Evolutionary conservation across 1,140 invertebrate genomes (phyloP), one percentile per base, ranked within the genome.

Genomic region (Atta colombica): DNA sequence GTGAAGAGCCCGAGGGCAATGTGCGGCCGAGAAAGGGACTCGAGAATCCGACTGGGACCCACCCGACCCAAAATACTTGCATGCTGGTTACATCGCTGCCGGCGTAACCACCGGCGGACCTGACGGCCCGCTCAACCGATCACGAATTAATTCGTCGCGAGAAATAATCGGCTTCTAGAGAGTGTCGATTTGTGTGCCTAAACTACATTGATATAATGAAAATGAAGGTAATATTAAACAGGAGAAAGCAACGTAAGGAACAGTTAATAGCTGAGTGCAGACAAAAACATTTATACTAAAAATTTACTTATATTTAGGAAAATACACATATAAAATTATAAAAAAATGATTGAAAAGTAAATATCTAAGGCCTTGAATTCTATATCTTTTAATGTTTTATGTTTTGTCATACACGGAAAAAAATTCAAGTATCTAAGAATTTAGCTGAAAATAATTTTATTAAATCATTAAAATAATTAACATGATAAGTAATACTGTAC

Each of bases 1-100:
- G 61, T 71, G 77, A 78, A 55, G 80, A 68, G 75, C 89, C 89
- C 51, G 86, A 90, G 88, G 88, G 60, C 58, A 45, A 39, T 74
- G 60, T 65, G 77, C 78, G 66, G 51, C 53, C 75, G 82, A 81
- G 89, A 90, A 90, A 88, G 89, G 77, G 90, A 71, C 82, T 61
- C 71, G 87, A 74, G 89, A 91, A 90, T 91, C 89, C 82, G 71
- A 61, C 66, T 65, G 65, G 77, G 82, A 82, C 88, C 87, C 89
- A 91, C 89, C 89, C 89, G 88, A 78, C 86, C 65, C 89, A 87
- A 91, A 90, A 90, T 90, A 90, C 81, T 90, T 88, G 55, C 68
- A 81, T 39, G 71, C 80, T 45, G 88, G 39, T 77, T 65, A 35
- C 45, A 53, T 7, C 63, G 63, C 77, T 45, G 39, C 21, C 31